Conservation (phyloP, 2,888 invertebrate species). For the Hanleya hanleyi region DNA sequence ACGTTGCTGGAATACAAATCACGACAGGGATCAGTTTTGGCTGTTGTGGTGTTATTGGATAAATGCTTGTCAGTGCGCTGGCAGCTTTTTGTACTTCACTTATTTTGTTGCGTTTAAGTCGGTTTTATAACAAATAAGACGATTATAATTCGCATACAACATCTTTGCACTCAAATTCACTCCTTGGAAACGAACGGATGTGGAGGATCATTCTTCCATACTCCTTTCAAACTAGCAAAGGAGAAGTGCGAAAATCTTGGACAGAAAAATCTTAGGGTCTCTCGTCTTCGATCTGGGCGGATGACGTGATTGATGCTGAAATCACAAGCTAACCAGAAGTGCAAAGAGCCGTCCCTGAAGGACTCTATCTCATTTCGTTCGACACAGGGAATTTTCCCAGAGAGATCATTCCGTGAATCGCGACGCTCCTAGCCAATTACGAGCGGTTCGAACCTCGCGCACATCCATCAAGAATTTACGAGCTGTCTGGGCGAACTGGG, state of each 20-base stretch:
- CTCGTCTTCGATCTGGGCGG: not conserved
- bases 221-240: too few species aligned
- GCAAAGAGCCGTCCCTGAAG: not conserved
- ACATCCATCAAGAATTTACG: constrained; percentile 12
- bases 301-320: not conserved
- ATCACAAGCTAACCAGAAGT: not conserved
- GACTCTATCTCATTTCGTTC: constrained; percentile 10
- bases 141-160: too few species aligned
- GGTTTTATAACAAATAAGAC: too few species aligned
- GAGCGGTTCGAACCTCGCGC: not conserved
- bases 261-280: not conserved
- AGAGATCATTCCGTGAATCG: constrained; percentile 8
- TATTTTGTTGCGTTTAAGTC: too few species aligned
- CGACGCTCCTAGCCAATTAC: constrained; percentile 8
- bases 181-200: too few species aligned
- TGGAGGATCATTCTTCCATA: too few species aligned
- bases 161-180: too few species aligned
- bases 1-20: too few species aligned
- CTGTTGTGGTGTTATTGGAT: too few species aligned
- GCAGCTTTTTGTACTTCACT: too few species aligned
- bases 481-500: not conserved
- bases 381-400: constrained; percentile 5
- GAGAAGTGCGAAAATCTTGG: not conserved
- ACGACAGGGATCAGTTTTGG: too few species aligned
- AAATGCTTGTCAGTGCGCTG: too few species aligned